Evolutionary conservation across 1,140 invertebrate species (phyloP).

Genomic region (Druon quercuslanigerum): DNA sequence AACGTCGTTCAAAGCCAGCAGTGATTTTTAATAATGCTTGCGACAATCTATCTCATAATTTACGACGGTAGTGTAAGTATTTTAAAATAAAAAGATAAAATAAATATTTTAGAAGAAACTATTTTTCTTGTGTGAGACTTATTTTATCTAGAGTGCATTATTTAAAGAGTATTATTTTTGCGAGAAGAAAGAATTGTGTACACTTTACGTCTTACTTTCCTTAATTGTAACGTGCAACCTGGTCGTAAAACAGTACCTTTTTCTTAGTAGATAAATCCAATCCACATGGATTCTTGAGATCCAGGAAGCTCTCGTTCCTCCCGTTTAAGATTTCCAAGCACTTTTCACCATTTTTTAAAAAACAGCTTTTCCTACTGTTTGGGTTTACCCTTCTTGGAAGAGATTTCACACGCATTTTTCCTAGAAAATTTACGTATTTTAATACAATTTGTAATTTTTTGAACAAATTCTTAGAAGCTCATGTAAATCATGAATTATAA

Average conservation of each 20-base stretch:
- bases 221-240: constrained; percentile 42
- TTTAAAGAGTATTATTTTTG: not conserved
- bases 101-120: not conserved
- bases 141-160: constrained; percentile 25
- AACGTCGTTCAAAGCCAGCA: no score
- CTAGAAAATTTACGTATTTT: not conserved
- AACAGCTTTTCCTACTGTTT: constrained; percentile 2
- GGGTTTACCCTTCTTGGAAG: constrained; percentile 50
- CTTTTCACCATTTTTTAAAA: constrained; percentile 23
- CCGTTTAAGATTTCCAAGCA: not conserved
- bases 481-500: no score
- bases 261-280: constrained; percentile 33
- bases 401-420: constrained; percentile 63
- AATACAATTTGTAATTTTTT: not conserved
- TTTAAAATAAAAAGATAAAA: no score
- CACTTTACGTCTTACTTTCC: constrained; percentile 47
- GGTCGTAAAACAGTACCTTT: constrained; percentile 40
- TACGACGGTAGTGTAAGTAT: no score
- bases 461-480: not conserved
- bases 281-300: constrained; percentile 5
- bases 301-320: not conserved
- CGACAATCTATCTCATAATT: no score
- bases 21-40: no score
- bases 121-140: constrained; percentile 26
- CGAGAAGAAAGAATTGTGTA: constrained; percentile 19